These are phyloP conservation scores for Semaprochilodus insignis DNA, from an alignment of 2,797 vertebrate genomes.

Conservation along the genomic window DNA sequence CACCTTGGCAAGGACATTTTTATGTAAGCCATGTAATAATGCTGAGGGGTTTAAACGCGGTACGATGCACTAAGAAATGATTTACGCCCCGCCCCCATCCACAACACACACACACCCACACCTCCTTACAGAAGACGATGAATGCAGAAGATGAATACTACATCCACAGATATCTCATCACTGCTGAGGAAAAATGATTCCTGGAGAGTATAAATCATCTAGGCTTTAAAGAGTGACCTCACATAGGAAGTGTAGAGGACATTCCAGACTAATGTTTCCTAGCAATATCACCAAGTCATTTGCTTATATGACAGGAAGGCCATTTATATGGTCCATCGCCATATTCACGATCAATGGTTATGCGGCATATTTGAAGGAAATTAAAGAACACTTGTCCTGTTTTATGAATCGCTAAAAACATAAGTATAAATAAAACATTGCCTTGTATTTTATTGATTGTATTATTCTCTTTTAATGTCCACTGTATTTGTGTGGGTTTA, in stretches of 20 bases:
- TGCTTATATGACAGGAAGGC: not conserved
- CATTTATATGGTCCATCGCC: not conserved
- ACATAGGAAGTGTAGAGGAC: not conserved
- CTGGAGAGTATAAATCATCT: not conserved
- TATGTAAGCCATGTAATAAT: too few relatives aligned
- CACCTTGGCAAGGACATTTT: too few relatives aligned
- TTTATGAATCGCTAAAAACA: not conserved
- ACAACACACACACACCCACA: not conserved
- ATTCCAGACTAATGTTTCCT: slow-evolving; percentile 12
- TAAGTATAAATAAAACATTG: too few relatives aligned
- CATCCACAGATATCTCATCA: slow-evolving; percentile 4
- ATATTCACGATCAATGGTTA: not conserved
- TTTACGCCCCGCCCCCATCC: too few relatives aligned
- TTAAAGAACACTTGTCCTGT: not conserved
- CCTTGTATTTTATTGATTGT: too few relatives aligned
- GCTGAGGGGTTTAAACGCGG: too few relatives aligned
- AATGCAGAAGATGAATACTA: not conserved
- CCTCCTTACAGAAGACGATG: not conserved
- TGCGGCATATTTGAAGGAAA: not conserved
- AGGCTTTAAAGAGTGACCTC: slow-evolving; percentile 1
- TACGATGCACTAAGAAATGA: too few relatives aligned
- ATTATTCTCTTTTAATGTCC: too few relatives aligned
- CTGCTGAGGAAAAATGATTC: not conserved
- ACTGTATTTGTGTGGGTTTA: too few relatives aligned
- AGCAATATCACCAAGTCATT: slow-evolving; percentile 11